A percentile compares a stretch with the other conserved stretches of the same genome.
Evolutionary conservation across 2,113 vertebrate genomes (phyloP).

Genomic region (Gavialis gangeticus): DNA sequence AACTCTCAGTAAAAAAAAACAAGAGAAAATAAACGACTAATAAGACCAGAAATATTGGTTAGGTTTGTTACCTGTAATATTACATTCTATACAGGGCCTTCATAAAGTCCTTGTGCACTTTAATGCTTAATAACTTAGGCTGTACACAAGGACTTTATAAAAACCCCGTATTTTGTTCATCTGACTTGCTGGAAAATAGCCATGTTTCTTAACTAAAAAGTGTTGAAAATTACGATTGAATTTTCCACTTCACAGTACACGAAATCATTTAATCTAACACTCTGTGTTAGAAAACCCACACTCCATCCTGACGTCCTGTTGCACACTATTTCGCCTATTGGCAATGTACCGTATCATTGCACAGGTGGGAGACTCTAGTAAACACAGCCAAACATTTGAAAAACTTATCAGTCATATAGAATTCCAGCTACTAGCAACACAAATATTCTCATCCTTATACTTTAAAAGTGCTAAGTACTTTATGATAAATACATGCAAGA

Average conservation of each 20-base stretch:
- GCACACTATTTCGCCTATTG: constrained; percentile 42
- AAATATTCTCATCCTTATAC: constrained; percentile 13
- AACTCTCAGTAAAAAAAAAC: constrained; percentile 20
- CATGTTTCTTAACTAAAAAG: constrained; percentile 56
- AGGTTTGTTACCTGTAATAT: background rate
- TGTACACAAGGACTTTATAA: no score
- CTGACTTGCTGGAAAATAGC: constrained; percentile 40
- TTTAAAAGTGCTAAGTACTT: constrained; percentile 10
- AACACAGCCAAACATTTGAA: constrained; percentile 64
- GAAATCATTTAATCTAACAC: constrained; percentile 66
- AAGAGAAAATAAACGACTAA: background rate
- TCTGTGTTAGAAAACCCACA: constrained; percentile 59
- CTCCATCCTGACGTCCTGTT: constrained; percentile 46
- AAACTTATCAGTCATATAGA: constrained; percentile 39
- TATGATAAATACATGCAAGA: constrained; percentile 2
- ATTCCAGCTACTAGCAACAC: constrained; percentile 30
- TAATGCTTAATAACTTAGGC: no score
- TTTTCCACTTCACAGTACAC: constrained; percentile 64
- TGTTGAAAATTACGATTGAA: constrained; percentile 64
- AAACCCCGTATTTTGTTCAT: background rate
- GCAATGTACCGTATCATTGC: constrained; percentile 56
- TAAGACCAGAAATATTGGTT: background rate
- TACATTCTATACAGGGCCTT: background rate
- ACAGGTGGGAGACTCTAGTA: constrained; percentile 63
- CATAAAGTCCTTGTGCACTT: no score